These are phyloP conservation scores for Julus scanicus DNA, from an alignment of 2,888 invertebrate genomes.

Conservation along the genomic window DNA sequence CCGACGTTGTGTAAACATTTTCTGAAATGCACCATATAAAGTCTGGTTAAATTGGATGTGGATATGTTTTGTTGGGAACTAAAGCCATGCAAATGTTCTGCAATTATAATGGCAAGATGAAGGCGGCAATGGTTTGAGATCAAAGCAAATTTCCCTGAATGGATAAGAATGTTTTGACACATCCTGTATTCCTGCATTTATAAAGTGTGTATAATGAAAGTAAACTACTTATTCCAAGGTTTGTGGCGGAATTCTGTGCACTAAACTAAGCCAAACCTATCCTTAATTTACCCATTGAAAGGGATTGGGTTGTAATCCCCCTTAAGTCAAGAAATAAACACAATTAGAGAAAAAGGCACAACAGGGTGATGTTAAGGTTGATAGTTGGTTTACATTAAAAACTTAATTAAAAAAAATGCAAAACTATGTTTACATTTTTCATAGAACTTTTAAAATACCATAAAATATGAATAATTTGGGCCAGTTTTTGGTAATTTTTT, in stretches of 20 bases:
- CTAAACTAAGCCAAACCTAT: too few relatives aligned
- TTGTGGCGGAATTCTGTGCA: not conserved
- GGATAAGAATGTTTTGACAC: not conserved
- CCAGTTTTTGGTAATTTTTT: too few relatives aligned
- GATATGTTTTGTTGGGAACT: not conserved
- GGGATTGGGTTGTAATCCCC: too few relatives aligned
- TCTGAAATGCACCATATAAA: not conserved
- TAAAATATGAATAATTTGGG: too few relatives aligned
- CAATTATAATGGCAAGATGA: not conserved
- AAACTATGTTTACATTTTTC: too few relatives aligned
- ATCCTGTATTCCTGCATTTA: not conserved
- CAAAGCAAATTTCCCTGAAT: not conserved
- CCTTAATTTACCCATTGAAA: too few relatives aligned
- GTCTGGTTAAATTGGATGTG: not conserved
- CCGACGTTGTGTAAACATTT: not conserved
- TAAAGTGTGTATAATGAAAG: not conserved
- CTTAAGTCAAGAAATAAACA: not conserved
- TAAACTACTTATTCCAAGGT: too few relatives aligned
- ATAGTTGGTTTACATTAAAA: too few relatives aligned
- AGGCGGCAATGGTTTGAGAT: not conserved
- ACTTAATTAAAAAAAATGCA: too few relatives aligned
- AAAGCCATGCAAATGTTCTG: not conserved
- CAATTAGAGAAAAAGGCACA: not conserved
- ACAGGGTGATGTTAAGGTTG: not conserved
- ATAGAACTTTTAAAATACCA: too few relatives aligned